Percentiles rank a stretch among this genome's conserved stretches.
phyloP scores from a whole-genome alignment of 2,888 invertebrate genomes.

The Eupsilia transversa region DNA sequence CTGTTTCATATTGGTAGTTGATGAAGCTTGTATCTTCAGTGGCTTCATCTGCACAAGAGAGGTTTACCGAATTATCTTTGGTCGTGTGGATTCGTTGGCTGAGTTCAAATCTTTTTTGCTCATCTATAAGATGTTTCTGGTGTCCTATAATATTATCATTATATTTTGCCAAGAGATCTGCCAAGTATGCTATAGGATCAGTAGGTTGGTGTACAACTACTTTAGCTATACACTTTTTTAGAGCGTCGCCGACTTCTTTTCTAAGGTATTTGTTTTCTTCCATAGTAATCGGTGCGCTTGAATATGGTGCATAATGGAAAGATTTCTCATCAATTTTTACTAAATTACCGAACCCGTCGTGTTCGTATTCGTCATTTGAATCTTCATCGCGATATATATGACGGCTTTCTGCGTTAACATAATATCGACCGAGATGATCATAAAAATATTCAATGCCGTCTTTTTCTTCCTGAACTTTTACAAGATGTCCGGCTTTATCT shows the following conservation, averaged over 20 bases:
- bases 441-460: conserved; percentile 67
- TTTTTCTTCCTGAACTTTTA: conserved; percentile 66
- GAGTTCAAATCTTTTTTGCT: conserved; percentile 57
- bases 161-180: conserved; percentile 69
- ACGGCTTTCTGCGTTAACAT: conserved; percentile 58
- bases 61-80: conserved; percentile 27
- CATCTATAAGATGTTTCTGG: conserved; percentile 47
- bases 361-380: conserved; percentile 62
- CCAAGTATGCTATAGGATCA: conserved; percentile 73
- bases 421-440: conserved; percentile 72
- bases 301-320: conserved; percentile 40
- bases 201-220: conserved; percentile 73
- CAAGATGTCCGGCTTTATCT: conserved; percentile 57
- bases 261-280: conserved; percentile 72
- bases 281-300: conserved; percentile 58
- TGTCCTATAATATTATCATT: conserved; percentile 47
- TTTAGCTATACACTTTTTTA: conserved; percentile 73
- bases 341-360: conserved; percentile 71
- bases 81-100: conserved; percentile 36
- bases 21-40: conserved; percentile 36
- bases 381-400: conserved; percentile 66
- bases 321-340: conserved; percentile 51
- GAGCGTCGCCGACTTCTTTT: conserved; percentile 67
- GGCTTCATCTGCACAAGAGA: conserved; percentile 33
- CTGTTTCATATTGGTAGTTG: conserved; percentile 25